phyloP scores from a whole-genome alignment of 2,888 invertebrate species.

The Ormyrus nitidulus region DNA sequence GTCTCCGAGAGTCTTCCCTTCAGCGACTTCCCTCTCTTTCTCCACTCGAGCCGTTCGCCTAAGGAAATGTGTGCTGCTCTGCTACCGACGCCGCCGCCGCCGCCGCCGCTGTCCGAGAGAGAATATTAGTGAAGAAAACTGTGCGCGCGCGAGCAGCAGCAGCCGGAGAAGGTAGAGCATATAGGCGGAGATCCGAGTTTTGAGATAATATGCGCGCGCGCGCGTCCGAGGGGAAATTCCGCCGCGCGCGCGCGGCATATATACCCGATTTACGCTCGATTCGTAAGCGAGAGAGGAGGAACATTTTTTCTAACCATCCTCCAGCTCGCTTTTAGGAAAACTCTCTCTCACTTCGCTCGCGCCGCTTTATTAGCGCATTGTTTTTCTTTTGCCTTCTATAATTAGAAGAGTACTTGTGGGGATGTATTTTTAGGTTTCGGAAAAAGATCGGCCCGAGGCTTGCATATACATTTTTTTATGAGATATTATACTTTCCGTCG shows the following conservation, averaged over 20 bases:
- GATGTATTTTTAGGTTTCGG: slow-evolving; percentile 49
- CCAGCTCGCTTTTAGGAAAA: background rate
- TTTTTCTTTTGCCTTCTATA: slow-evolving; percentile 50
- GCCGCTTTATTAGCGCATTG: slow-evolving; percentile 49
- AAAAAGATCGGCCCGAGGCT: slow-evolving; percentile 6
- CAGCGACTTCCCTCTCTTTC: background rate
- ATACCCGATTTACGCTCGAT: slow-evolving; percentile 22
- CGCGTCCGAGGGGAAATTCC: slow-evolving; percentile 30
- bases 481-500: too few species aligned
- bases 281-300: slow-evolving; percentile 1
- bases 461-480: background rate
- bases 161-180: background rate
- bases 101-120: slow-evolving; percentile 22
- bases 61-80: slow-evolving; percentile 14
- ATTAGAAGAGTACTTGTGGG: slow-evolving; percentile 51
- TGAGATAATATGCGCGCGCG: slow-evolving; percentile 49
- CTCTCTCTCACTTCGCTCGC: background rate
- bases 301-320: slow-evolving; percentile 4
- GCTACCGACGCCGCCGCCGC: background rate
- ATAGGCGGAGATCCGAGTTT: slow-evolving; percentile 41
- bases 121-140: slow-evolving; percentile 41
- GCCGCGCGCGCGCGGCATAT: background rate
- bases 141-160: background rate
- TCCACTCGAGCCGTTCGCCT: background rate
- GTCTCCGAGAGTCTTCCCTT: slow-evolving; percentile 46